phyloP scores from a whole-genome alignment of 2,888 invertebrate species.

The Athrips mouffetella region DNA sequence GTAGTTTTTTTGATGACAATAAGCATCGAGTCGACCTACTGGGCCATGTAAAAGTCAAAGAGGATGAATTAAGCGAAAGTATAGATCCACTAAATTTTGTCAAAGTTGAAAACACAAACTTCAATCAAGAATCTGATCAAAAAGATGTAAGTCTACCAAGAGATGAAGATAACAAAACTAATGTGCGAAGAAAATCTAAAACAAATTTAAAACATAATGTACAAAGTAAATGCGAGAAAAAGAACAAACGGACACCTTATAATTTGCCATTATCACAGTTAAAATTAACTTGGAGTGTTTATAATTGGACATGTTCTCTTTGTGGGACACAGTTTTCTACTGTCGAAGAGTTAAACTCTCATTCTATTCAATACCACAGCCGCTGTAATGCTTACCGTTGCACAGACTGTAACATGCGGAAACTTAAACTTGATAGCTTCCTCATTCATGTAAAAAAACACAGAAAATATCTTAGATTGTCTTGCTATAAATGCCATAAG shows the following conservation, averaged over 20 bases:
- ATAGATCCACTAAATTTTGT: too few species aligned
- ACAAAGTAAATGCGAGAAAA: too few species aligned
- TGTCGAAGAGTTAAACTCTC: conserved; percentile 66
- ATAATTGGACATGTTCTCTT: conserved; percentile 51
- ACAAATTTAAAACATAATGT: too few species aligned
- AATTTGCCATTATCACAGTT: conserved; percentile 44
- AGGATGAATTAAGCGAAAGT: too few species aligned
- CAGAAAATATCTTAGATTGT: conserved; percentile 74
- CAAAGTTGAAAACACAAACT: too few species aligned
- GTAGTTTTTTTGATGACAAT: conserved; percentile 26
- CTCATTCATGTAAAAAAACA: conserved; percentile 78
- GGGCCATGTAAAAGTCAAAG: too few species aligned
- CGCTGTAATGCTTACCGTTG: conserved; percentile 81
- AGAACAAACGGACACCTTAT: too few species aligned
- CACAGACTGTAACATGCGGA: conserved; percentile 74
- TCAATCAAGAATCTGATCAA: too few species aligned
- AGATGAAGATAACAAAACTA: too few species aligned
- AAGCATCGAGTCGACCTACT: not conserved
- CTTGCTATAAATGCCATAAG: conserved; percentile 50
- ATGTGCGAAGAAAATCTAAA: not conserved
- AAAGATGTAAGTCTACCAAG: too few species aligned
- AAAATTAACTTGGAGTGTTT: conserved; percentile 54
- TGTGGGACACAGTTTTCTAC: conserved; percentile 50
- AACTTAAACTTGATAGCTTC: conserved; percentile 45
- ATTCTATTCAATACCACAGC: conserved; percentile 79